Evolutionary conservation across 2,888 invertebrate genomes (phyloP).

Genomic region (Tipula helvola): DNA sequence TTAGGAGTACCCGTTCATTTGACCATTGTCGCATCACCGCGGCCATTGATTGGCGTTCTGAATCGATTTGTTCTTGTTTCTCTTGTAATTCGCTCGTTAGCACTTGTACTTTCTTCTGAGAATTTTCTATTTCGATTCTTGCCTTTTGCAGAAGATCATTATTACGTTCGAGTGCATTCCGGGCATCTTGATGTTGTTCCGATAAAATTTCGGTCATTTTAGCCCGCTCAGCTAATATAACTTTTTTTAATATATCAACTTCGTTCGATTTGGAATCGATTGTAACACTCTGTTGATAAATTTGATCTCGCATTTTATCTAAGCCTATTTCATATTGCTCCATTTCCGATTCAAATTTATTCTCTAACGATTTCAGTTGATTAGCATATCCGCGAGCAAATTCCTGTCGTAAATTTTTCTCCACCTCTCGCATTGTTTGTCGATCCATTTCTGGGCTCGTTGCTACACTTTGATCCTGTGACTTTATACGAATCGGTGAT

Average conservation of each 20-base stretch:
- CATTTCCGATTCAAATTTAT: conserved; percentile 20
- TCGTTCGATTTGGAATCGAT: conserved; percentile 25
- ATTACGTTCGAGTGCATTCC: conserved; percentile 22
- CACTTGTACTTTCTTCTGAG: conserved; percentile 34
- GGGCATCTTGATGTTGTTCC: conserved; percentile 23
- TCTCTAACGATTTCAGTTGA: conserved; percentile 45
- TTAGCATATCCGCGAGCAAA: conserved; percentile 51
- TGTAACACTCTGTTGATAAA: conserved; percentile 12
- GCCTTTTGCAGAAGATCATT: conserved; percentile 25
- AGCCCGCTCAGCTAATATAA: conserved; percentile 31
- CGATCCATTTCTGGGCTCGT: conserved; percentile 33
- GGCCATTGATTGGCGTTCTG: conserved; percentile 38
- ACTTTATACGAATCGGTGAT: conserved; percentile 18
- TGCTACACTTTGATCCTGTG: conserved; percentile 25
- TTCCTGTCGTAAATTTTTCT: conserved; percentile 47
- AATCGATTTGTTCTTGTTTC: conserved; percentile 31
- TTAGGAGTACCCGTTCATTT: neutral
- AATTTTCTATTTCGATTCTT: conserved; percentile 31
- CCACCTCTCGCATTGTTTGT: conserved; percentile 20
- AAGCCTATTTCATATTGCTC: conserved; percentile 17
- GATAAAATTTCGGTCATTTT: conserved; percentile 25
- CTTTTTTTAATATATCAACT: conserved; percentile 30
- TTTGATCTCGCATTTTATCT: conserved; percentile 17
- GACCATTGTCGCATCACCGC: conserved; percentile 35
- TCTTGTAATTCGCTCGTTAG: conserved; percentile 27